These are phyloP conservation scores for Drosophila hamatofila DNA, from an alignment of 2,888 invertebrate genomes.

Conservation along the genomic window DNA sequence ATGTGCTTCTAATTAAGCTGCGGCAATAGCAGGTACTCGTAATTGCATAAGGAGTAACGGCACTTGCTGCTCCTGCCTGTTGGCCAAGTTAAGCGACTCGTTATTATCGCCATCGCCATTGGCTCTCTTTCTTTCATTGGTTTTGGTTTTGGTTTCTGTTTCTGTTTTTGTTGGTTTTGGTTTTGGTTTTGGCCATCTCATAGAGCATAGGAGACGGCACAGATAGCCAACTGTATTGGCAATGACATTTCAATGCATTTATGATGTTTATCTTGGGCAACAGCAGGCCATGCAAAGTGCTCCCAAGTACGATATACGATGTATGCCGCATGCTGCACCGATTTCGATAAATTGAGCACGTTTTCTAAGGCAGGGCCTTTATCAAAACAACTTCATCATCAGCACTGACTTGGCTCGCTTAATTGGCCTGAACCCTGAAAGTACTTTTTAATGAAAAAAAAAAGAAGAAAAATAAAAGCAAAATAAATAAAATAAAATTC, in stretches of 20 bases:
- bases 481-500: background rate
- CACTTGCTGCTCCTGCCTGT: constrained; percentile 57
- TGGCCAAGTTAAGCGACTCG: constrained; percentile 44
- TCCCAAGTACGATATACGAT: constrained; percentile 3
- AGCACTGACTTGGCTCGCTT: constrained; percentile 55
- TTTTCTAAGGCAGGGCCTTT: constrained; percentile 75
- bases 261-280: constrained; percentile 80
- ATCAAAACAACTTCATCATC: constrained; percentile 81
- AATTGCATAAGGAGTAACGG: constrained; percentile 78
- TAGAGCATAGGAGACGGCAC: constrained; percentile 30
- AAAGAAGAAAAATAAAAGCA: too few species aligned
- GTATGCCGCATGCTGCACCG: constrained; percentile 65
- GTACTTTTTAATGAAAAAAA: constrained; percentile 64
- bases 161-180: background rate
- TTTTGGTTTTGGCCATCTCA: constrained; percentile 48
- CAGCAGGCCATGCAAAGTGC: constrained; percentile 71
- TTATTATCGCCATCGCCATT: constrained; percentile 73
- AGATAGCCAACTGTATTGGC: constrained; percentile 72
- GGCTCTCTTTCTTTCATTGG: constrained; percentile 15
- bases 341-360: constrained; percentile 81
- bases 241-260: constrained; percentile 84
- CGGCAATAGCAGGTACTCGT: constrained; percentile 70
- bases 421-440: constrained; percentile 60
- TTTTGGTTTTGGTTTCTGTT: too few species aligned
- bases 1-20: constrained; percentile 72